Conservation (phyloP, 2,797 vertebrate genomes). For the Rhynchotus rufescens region DNA sequence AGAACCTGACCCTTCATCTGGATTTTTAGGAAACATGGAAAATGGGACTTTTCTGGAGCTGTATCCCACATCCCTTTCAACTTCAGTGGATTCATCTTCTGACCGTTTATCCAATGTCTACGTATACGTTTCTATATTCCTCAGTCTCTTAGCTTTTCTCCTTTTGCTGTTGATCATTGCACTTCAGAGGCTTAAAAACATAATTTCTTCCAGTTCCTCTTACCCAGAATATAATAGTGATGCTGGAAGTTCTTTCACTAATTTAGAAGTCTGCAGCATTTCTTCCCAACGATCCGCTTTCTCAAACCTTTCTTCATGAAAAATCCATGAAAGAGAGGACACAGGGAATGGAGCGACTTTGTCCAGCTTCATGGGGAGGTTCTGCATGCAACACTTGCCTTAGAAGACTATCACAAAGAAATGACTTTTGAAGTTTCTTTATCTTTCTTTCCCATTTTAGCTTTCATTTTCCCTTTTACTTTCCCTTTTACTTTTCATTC, state of each 20-base stretch:
- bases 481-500: constrained; percentile 32
- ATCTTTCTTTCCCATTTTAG: background rate
- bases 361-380: background rate
- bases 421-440: constrained; percentile 40
- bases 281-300: constrained; percentile 92
- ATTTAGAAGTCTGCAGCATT: constrained; percentile 96
- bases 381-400: constrained; percentile 50
- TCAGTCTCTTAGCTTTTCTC: constrained; percentile 93
- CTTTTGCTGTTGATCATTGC: constrained; percentile 93
- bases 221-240: constrained; percentile 93
- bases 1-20: constrained; percentile 79
- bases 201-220: constrained; percentile 94
- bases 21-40: constrained; percentile 80
- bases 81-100: constrained; percentile 85
- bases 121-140: constrained; percentile 95
- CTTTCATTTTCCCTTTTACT: constrained; percentile 18
- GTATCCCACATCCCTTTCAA: constrained; percentile 89
- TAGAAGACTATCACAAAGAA: constrained; percentile 46
- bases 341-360: background rate
- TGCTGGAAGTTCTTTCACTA: constrained; percentile 92
- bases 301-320: constrained; percentile 87
- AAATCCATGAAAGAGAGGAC: constrained; percentile 24
- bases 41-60: constrained; percentile 90
- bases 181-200: constrained; percentile 96
- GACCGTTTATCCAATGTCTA: constrained; percentile 89